Base-by-base conservation (phyloP, 1,140 invertebrate species). In the Drosophila ficusphila region DNA sequence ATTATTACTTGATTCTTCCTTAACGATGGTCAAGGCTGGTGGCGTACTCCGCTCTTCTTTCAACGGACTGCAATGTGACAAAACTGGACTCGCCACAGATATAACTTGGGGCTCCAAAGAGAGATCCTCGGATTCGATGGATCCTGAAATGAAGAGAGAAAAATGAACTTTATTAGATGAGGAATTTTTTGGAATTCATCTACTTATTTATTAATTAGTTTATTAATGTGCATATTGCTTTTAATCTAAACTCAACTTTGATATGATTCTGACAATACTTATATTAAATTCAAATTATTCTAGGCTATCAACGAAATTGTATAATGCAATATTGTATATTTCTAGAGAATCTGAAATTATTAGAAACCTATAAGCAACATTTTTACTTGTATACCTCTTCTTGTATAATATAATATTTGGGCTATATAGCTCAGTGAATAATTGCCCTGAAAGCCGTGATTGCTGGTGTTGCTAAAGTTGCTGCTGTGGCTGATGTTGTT, bases 81-180 rank as follows among this genome's bases (percentile, higher is more conserved):
- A 81, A 78, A 78, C 91, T 48, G 83, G 90, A 90, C 85, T 91
- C 69, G 92, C 72, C 82, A 93, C 79, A 72, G 90, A 85, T 9
- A 85, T 42, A 21, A 85, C 64, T 68, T 92, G 86, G 36, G 93
- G 94, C 56, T 94, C 95, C 85, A 95, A 91, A 1, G 95, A 95
- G 19, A 96, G 92, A 88, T 96, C 95, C 88, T 96, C 95, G 34
- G 95, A 94, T 76, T 96, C 94, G 91, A 96, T 93, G 61, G 94
- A 94, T 92, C 96, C 96, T 96, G 94, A 93, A 83, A 52, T 33
- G 0, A 4, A 14, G 8, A 42, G 11, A n/a, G 0, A 51, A 7
- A 9, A 19, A 0, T 19, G 7, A 12, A 14, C 2, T 2, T 0
- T 2, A 0, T 49, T 25, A 65, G 9, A n/a, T n/a, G n/a, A n/a